Conservation (phyloP, 2,113 vertebrate species). For the Callorhinus ursinus region DNA sequence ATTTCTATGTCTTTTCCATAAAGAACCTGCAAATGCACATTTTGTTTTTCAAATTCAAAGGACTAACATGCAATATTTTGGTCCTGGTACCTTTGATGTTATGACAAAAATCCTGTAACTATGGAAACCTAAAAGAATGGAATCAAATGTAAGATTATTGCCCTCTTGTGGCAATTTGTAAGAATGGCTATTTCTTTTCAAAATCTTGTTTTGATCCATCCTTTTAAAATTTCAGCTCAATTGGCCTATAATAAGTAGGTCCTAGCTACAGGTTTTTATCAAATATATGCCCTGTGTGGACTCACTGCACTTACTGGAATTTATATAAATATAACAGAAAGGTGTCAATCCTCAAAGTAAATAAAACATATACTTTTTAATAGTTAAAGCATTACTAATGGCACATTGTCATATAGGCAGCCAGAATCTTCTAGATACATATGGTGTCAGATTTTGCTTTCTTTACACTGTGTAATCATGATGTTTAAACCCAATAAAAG, state of each 20-base stretch:
- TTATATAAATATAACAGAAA: conserved; percentile 21
- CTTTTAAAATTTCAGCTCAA: background rate
- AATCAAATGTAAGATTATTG: conserved; percentile 71
- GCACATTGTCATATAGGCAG: background rate
- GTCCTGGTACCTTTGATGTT: background rate
- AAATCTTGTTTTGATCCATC: background rate
- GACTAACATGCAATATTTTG: conserved; percentile 6
- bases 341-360: background rate
- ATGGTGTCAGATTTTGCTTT: background rate
- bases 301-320: background rate
- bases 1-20: background rate
- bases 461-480: background rate
- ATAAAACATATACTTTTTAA: background rate
- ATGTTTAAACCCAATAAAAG: background rate
- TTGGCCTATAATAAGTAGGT: background rate
- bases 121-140: background rate
- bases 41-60: conserved; percentile 32
- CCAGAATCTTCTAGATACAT: background rate
- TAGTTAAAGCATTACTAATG: background rate
- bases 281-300: background rate
- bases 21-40: background rate
- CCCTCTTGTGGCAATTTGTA: conserved; percentile 78
- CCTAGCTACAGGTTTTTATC: background rate
- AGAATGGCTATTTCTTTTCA: background rate
- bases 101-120: conserved; percentile 39